Base-by-base conservation (phyloP, 2,113 vertebrate species). In the Elephantulus edwardii region DNA sequence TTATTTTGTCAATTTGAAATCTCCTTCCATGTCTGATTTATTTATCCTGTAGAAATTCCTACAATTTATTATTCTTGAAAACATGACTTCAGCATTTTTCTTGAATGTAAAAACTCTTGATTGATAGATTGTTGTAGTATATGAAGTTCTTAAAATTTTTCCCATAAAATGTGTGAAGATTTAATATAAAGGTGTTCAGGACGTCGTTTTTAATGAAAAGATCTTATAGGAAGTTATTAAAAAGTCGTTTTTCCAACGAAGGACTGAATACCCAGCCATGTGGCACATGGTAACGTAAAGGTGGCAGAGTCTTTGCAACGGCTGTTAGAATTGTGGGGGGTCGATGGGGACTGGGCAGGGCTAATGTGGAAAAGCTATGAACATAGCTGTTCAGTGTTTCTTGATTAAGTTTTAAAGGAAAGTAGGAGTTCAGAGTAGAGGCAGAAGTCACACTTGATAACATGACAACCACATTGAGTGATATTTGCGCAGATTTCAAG, bases 21-120 rank as follows among this genome's bases (percentile, higher is more conserved):
- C 50, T 42, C 87, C 70, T 70, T 92, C 40, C 83, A 52, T 2
- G 9, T 80, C 76, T 88, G n/a, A 26, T 40, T 83, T 90, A 26
- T 28, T 86, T 83, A 26, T 26, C 50, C 38, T 82, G 1, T 60
- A 20, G 17, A 3, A 83, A 92, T 83, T 86, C 52, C 28, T 0
- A 62, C 54, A 28, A 84, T 84, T 70, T 83, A 82, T 93, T 91
- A 28, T 91, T 79, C 80, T 81, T 92, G 44, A 89, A 88, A 91
- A 64, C 46, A 72, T 92, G 48, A 50, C 17, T 86, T 93, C 35
- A 79, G 17, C 19, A 54, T 50, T 22, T 76, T 91, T 85, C 20
- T 20, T 82, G 71, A 62, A 44, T 10, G 30, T 83, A 17, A 80
- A 79, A 70, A 87, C 28, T 88, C 44, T 24, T 38, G 16, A 87